Conservation (phyloP, 2,113 vertebrate genomes). For the Vicugna pacos region DNA sequence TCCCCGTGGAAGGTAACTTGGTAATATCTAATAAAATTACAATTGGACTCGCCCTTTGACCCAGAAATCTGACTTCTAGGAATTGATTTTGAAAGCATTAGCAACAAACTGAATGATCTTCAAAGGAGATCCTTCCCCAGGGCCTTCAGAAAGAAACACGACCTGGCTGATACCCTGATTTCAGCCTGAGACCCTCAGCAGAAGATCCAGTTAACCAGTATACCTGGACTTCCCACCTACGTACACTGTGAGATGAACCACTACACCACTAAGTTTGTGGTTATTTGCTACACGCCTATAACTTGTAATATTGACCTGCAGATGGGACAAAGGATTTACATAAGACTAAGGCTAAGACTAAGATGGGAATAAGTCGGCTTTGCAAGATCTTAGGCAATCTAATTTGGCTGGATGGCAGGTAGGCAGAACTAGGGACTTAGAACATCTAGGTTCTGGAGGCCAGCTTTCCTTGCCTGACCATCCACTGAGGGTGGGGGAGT, state of each 20-base stretch:
- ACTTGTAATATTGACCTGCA: background rate
- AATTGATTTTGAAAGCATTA: conserved; percentile 46
- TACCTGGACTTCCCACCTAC: background rate
- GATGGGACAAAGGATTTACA: background rate
- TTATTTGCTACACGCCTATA: conserved; percentile 2
- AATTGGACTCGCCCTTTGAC: conserved; percentile 14
- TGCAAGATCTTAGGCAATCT: background rate
- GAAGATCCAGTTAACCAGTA: background rate
- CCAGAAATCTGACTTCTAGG: conserved; percentile 38
- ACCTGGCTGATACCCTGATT: background rate
- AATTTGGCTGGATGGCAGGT: background rate
- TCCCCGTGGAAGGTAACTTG: background rate
- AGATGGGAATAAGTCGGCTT: background rate
- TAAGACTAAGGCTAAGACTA: background rate
- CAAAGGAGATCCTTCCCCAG: background rate
- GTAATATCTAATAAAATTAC: conserved; percentile 19
- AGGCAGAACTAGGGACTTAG: background rate
- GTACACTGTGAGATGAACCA: background rate
- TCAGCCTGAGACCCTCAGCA: background rate
- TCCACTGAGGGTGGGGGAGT: background rate
- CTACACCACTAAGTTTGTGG: background rate
- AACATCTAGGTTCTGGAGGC: background rate
- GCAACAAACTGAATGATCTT: background rate
- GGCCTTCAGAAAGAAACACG: conserved; percentile 22
- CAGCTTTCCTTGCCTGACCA: background rate